A percentile compares a stretch with the other conserved stretches of the same genome.
Conservation (phyloP, 2,797 vertebrate genomes). For the Propithecus perrieri region DNA sequence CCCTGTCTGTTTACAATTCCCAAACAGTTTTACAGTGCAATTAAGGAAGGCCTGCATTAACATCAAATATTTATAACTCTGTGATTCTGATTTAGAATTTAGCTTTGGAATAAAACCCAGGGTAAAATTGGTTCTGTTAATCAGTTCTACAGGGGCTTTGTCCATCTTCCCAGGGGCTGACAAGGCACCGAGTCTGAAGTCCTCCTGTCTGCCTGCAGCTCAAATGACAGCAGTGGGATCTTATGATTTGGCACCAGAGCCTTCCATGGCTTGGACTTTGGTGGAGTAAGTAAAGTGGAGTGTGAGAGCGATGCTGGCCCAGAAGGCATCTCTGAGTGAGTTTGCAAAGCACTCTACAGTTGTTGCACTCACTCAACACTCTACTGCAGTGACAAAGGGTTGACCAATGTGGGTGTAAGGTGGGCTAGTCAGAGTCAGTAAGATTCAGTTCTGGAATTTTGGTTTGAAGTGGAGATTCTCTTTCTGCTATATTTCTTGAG, state of each 20-base stretch:
- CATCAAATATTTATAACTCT: constrained; percentile 69
- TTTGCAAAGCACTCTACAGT: background rate
- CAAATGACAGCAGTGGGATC: background rate
- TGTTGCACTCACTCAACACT: background rate
- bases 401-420: background rate
- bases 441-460: background rate
- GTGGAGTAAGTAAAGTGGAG: background rate
- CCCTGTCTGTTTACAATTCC: constrained; percentile 51
- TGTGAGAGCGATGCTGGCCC: background rate
- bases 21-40: constrained; percentile 58
- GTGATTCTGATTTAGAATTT: constrained; percentile 56
- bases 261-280: background rate
- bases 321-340: background rate
- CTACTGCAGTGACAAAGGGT: background rate
- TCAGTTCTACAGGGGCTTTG: background rate
- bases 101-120: constrained; percentile 39
- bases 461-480: background rate
- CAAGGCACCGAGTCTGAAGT: background rate
- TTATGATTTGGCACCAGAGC: background rate
- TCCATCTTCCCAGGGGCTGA: background rate
- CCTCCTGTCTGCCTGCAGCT: background rate
- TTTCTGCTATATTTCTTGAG: background rate
- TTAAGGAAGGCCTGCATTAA: constrained; percentile 50
- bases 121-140: background rate
- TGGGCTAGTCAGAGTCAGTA: background rate